A percentile compares a stretch with the other conserved stretches of the same genome.
Conservation (phyloP, 1,140 invertebrate genomes). For the Drosophila funebris region DNA sequence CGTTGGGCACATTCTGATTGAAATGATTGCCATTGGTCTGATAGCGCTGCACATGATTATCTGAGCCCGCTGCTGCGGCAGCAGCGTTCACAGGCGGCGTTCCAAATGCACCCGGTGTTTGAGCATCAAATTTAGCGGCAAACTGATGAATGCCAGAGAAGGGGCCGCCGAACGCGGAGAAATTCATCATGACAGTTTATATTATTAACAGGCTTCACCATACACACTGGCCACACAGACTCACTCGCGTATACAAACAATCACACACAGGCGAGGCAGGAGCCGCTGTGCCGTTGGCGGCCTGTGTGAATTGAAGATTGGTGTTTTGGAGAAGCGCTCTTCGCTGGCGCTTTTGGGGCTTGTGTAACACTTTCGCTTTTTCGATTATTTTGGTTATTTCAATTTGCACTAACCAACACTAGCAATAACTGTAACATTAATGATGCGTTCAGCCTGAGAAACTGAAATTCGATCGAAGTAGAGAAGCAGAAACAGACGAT, state of each 20-base stretch:
- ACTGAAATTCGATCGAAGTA: constrained; percentile 46
- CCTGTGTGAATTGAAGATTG: constrained; percentile 22
- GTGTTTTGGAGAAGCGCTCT: constrained; percentile 11
- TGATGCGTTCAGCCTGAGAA: constrained; percentile 27
- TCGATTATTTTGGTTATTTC: constrained; percentile 40
- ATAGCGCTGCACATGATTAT: constrained; percentile 83
- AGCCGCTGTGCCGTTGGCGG: background rate
- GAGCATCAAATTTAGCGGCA: constrained; percentile 83
- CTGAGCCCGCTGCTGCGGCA: constrained; percentile 67
- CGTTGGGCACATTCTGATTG: constrained; percentile 83
- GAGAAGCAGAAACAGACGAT: constrained; percentile 45
- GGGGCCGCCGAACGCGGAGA: constrained; percentile 83
- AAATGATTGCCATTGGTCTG: constrained; percentile 84
- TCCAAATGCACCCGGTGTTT: constrained; percentile 79
- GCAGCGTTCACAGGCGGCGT: constrained; percentile 75
- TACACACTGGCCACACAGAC: constrained; percentile 14
- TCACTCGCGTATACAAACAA: constrained; percentile 17
- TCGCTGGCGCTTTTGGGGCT: constrained; percentile 30
- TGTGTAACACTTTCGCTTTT: constrained; percentile 61
- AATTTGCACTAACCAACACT: constrained; percentile 51
- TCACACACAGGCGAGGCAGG: constrained; percentile 8
- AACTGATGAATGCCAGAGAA: constrained; percentile 83
- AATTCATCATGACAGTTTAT: constrained; percentile 82
- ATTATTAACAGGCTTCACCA: constrained; percentile 32
- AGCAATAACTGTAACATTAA: constrained; percentile 30